Evolutionary conservation across 1,140 invertebrate species (phyloP), one percentile per base, ranked within the genome.

Genomic region (Drosophila orena): DNA sequence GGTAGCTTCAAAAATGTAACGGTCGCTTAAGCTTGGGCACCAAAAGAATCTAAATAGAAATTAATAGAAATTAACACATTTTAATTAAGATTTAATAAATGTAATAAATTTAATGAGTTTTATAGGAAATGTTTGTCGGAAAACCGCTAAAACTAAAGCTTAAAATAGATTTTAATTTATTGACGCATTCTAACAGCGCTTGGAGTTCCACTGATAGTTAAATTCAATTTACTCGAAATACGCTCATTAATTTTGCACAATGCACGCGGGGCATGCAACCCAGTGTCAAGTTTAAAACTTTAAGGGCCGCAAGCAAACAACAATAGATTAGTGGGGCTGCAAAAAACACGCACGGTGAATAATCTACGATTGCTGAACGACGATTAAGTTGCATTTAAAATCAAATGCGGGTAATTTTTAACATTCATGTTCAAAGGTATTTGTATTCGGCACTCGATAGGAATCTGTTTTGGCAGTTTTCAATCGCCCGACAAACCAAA

Each of bases 321-420:
- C 42, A 46, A 46, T 22, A 61, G 65, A 55, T 85, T 65, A 69
- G 59, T 53, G 27, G 47, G 49, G 42, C 49, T 37, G 68, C 70
- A 60, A 83, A 83, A 61, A 88, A 83, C 83, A 88, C 75, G 83
- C 79, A 88, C 55, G 44, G 34, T 24, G 64, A 83, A 83, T 88
- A 70, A 88, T 86, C 60, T 68, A 81, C 34, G 43, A 70, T 69
- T 38, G 34, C 17, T 70, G 55, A 61, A 50, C 20, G 38, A 34
- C 50, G 69, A 81, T 88, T 86, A 86, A 38, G 35, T 72, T 43
- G 54, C 55, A 61, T 86, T 75, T 57, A 79, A 79, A 76, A 65
- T 79, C 20, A 65, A 88, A 72, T 72, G 55, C 50, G 61, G 76
- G 75, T 71, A 69, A 83, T 79, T 88, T 86, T 58, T 53, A 34